Percentiles rank a stretch among this genome's conserved stretches.
Evolutionary conservation across 2,797 vertebrate genomes (phyloP).

Genomic region (Amblyraja radiata): DNA sequence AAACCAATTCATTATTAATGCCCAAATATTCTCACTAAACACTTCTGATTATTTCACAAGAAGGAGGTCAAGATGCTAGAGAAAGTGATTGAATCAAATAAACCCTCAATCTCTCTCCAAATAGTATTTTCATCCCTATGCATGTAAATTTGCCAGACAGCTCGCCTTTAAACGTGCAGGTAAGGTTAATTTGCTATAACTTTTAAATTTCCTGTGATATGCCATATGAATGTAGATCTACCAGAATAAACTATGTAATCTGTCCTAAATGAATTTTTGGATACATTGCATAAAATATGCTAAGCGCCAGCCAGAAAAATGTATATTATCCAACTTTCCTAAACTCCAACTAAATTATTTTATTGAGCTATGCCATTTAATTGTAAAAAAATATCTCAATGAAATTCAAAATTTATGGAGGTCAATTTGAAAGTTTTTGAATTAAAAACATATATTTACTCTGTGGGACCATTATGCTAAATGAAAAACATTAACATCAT

Average conservation of each 20-base stretch:
- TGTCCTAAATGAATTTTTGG: constrained; percentile 54
- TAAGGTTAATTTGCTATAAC: constrained; percentile 91
- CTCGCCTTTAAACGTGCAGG: constrained; percentile 62
- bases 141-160: constrained; percentile 84
- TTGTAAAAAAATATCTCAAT: not conserved
- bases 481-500: constrained; percentile 44
- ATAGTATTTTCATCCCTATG: constrained; percentile 74
- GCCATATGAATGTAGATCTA: constrained; percentile 70
- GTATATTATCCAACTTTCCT: constrained; percentile 44
- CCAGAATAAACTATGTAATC: constrained; percentile 58
- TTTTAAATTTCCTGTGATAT: constrained; percentile 86
- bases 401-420: not conserved
- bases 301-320: constrained; percentile 51
- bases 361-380: not conserved
- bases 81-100: constrained; percentile 80
- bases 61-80: constrained; percentile 81
- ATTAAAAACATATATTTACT: constrained; percentile 38
- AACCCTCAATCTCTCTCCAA: constrained; percentile 78
- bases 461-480: constrained; percentile 27
- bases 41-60: constrained; percentile 86
- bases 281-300: constrained; percentile 52
- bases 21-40: constrained; percentile 86
- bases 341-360: not conserved
- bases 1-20: constrained; percentile 89
- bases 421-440: not conserved